phyloP scores from a whole-genome alignment of 2,888 invertebrate genomes.

The Adelphocoris suturalis region DNA sequence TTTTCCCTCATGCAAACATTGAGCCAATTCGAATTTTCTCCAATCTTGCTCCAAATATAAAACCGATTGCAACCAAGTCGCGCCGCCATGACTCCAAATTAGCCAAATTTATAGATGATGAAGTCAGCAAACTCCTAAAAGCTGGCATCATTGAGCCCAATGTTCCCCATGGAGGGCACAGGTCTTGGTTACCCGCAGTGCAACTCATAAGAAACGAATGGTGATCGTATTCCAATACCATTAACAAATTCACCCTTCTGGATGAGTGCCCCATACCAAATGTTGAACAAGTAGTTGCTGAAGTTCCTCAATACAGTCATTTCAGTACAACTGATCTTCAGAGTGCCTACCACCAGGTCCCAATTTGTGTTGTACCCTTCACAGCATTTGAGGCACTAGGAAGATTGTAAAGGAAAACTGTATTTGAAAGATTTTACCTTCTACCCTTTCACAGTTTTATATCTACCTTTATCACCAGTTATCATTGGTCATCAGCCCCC shows the following conservation, averaged over 20 bases:
- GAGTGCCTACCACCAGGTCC: conserved; percentile 60
- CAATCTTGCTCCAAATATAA: conserved; percentile 26
- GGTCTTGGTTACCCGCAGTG: conserved; percentile 46
- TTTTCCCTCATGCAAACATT: no score
- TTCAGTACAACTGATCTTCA: no score
- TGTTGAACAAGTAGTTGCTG: conserved; percentile 11
- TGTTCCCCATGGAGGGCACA: conserved; percentile 56
- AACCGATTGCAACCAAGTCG: conserved; percentile 56
- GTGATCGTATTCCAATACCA: not conserved
- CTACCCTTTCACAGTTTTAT: not conserved
- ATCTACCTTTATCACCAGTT: not conserved
- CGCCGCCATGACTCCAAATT: conserved; percentile 23
- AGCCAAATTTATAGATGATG: conserved; percentile 50
- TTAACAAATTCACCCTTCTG: conserved; percentile 3
- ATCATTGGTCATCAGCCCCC: not conserved
- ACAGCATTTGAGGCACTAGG: conserved; percentile 58
- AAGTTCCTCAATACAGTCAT: not conserved
- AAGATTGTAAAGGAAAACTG: no score
- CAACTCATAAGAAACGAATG: conserved; percentile 24
- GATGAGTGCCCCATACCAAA: conserved; percentile 55
- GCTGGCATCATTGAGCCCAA: conserved; percentile 45
- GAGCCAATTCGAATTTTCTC: not conserved
- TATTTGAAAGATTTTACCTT: no score
- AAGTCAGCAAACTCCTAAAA: conserved; percentile 42
- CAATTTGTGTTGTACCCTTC: conserved; percentile 21